Evolutionary conservation across 1,140 invertebrate genomes (phyloP), one percentile per base, ranked within the genome.

Genomic region (Phenacoccus solenopsis): DNA sequence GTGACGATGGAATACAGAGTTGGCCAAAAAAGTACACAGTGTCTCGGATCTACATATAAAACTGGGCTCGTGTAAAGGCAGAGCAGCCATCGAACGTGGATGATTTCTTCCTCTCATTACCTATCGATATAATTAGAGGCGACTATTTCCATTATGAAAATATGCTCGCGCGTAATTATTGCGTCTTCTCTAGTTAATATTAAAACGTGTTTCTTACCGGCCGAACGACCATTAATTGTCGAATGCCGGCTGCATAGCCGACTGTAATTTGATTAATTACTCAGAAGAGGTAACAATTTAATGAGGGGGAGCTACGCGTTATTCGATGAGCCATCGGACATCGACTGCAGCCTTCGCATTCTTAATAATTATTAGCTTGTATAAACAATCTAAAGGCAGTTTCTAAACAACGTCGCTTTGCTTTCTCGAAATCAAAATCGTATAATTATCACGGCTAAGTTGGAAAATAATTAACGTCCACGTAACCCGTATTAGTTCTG

Each of bases 181-280:
- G n/a, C 38, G 38, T 49, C 38, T n/a, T n/a, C n/a, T n/a, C n/a
- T 49, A 49, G 30, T 32, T 32, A n/a, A n/a, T 49, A 49, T 49
- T 49, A 49, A 49, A 49, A 49, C 38, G 38, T 49, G 38, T 49
- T 49, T 49, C 12, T 49, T 10, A 3, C 13, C 16, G 20, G 5
- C 3, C 3, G 20, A 49, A n/a, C 5, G 38, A 49, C 38, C 38
- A 49, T 49, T 49, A 49, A 49, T 49, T 49, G 38, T 49, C 38
- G 38, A 49, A 49, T 49, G 20, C 38, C 38, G 38, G 38, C 38
- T n/a, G 16, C 38, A 4, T 4, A 49, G 38, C 38, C 38, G 38
- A 49, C 38, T 49, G 38, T 49, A 49, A 49, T 49, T 49, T 49
- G 38, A 49, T 49, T 49, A 49, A 49, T 49, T 49, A 49, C 38